Percentiles rank a stretch among this genome's conserved stretches.
Conservation (phyloP, 2,113 vertebrate species). For the Syngnathus floridae region DNA sequence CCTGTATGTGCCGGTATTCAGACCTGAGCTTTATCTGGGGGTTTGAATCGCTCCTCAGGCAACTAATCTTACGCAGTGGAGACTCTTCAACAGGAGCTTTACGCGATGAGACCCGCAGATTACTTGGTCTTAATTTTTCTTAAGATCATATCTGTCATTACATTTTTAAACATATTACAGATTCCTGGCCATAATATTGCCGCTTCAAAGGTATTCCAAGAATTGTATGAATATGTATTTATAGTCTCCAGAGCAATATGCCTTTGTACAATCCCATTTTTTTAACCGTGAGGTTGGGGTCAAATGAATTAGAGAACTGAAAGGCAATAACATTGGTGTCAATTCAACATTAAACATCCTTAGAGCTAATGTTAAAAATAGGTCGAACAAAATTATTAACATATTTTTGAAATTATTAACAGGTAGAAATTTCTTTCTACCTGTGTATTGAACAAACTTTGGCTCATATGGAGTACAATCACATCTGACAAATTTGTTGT, state of each 20-base stretch:
- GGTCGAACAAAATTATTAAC: background rate
- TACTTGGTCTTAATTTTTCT: constrained; percentile 13
- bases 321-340: background rate
- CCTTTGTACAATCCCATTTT: background rate
- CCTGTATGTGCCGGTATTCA: constrained; percentile 39
- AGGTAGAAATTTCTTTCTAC: background rate
- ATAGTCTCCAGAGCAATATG: background rate
- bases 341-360: background rate
- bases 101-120: constrained; percentile 7
- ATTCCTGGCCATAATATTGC: background rate
- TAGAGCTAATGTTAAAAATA: background rate
- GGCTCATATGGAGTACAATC: background rate
- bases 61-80: constrained; percentile 19
- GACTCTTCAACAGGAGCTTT: constrained; percentile 17
- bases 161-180: background rate
- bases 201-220: background rate
- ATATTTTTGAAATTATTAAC: background rate
- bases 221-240: background rate
- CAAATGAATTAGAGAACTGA: background rate
- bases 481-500: background rate
- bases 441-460: background rate
- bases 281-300: no score
- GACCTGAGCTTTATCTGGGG: constrained; percentile 35
- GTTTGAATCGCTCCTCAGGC: constrained; percentile 32
- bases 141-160: constrained; percentile 9